Evolutionary conservation across 2,797 vertebrate genomes (phyloP), one percentile per base, ranked within the genome.

Genomic region (Busarellus nigricollis): DNA sequence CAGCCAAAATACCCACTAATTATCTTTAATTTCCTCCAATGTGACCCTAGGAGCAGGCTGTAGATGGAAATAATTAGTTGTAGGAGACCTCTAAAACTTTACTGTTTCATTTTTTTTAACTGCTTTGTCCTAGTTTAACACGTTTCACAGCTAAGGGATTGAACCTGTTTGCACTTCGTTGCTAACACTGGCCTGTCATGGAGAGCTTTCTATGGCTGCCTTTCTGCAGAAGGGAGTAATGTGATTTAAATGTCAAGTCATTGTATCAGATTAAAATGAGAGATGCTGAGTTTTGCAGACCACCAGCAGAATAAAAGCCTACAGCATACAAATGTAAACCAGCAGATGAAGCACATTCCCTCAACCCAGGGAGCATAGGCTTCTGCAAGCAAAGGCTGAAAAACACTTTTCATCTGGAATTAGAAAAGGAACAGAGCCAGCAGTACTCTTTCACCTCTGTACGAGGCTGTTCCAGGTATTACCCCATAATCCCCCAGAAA

Each of bases 21-120:
- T 89, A 84, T 79, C 45, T 79, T 79, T 42, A 80, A 38, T 67
- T 73, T 91, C 65, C 65, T 63, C 44, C 44, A 13, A 0, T 14
- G 26, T 67, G 40, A 57, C 38, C 16, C 29, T 57, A 59, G 49
- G 26, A 91, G 37, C 31, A 20, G 65, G 22, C 55, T 67, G 44
- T 65, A 78, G n/a, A 69, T 90, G 79, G 59, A 90, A 96, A 61
- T 67, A 83, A 85, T 88, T 83, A 87, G 33, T 59, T 70, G 2
- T 1, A 49, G 44, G n/a, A 77, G 77, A 72, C n/a, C 18, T 65
- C 37, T 76, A 31, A 92, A 84, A 67, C 20, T 44, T 49, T 10
- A 29, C 6, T 19, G 4, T 59, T 93, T 91, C 11, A 7, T 66
- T 80, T 93, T 90, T 35, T 90, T 65, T 77, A 83, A 63, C 59